These are phyloP conservation scores for Bungarus multicinctus DNA, from an alignment of 2,113 vertebrate species.

Conservation along the genomic window DNA sequence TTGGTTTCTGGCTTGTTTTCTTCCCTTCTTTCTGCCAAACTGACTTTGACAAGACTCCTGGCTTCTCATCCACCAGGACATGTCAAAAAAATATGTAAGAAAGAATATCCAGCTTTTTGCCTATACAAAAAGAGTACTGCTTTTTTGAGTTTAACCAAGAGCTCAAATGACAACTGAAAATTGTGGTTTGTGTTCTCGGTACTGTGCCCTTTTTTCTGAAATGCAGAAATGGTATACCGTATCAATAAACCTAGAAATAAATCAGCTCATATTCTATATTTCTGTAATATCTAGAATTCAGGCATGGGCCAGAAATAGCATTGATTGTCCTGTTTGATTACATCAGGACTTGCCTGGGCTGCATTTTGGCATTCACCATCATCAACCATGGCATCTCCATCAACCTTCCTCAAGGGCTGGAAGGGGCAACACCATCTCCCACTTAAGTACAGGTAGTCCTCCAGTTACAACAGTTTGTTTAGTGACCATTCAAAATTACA, in stretches of 20 bases:
- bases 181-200: neutral
- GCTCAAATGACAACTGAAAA: neutral
- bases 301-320: neutral
- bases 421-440: neutral
- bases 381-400: neutral
- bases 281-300: neutral
- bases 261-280: neutral
- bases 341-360: neutral
- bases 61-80: neutral
- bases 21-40: neutral
- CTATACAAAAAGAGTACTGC: neutral
- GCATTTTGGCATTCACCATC: neutral
- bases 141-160: neutral
- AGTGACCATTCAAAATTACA: too few species aligned
- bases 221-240: neutral
- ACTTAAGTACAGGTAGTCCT: neutral
- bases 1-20: neutral
- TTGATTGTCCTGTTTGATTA: neutral
- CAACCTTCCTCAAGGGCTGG: neutral
- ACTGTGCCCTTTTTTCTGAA: neutral
- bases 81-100: neutral
- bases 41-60: neutral
- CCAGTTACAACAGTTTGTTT: too few species aligned
- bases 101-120: neutral
- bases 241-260: neutral